Percentiles rank a stretch among this genome's conserved stretches.
Evolutionary conservation across 35 echinoderm and acorn worm genomes (phyloP).

Genomic region (Eucidaris tribuloides): DNA sequence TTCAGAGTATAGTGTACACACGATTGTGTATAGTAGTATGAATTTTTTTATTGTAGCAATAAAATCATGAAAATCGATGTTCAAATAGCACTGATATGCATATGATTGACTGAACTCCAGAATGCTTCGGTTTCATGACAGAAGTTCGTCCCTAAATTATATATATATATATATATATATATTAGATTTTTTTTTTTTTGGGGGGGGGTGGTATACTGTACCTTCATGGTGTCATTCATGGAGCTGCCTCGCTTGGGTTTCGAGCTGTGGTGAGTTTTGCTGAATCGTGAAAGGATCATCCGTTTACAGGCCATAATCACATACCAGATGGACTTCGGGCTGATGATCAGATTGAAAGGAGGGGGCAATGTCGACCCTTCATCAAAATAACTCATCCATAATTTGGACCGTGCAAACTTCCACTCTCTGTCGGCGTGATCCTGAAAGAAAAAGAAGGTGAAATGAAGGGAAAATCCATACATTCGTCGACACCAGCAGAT

Average conservation of each 20-base stretch:
- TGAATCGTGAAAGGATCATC: conserved; percentile 14
- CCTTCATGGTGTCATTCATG: conserved; percentile 53
- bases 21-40: neutral
- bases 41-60: neutral
- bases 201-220: neutral
- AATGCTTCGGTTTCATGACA: too few species aligned
- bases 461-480: too few species aligned
- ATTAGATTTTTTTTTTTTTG: neutral
- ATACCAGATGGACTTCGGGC: conserved; percentile 90
- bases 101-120: too few species aligned
- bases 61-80: neutral
- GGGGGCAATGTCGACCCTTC: conserved; percentile 91
- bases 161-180: neutral
- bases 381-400: conserved; percentile 99
- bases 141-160: too few species aligned
- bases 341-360: conserved; percentile 91
- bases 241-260: conserved; percentile 53
- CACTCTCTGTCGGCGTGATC: conserved; percentile 91
- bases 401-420: conserved; percentile 95
- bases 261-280: conserved; percentile 19
- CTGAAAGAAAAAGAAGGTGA: conserved; percentile 4
- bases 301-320: conserved; percentile 34
- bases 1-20: too few species aligned
- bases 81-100: too few species aligned
- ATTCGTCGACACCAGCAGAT: too few species aligned